A percentile compares a stretch with the other conserved stretches of the same genome.
These are phyloP conservation scores for Callimorpha dominula DNA, from an alignment of 2,888 invertebrate genomes.

Conservation along the genomic window DNA sequence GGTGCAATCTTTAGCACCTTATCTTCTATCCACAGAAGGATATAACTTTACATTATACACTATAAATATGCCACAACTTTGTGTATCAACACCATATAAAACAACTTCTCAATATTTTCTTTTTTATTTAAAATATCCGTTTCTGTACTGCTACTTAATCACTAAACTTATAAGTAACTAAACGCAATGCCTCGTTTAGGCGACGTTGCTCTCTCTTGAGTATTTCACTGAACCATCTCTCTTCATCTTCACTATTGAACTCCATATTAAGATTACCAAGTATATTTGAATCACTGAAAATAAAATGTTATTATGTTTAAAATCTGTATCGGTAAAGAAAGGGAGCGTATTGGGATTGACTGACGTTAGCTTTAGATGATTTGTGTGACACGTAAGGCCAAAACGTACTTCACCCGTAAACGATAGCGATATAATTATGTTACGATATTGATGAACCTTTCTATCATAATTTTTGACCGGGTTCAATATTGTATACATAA, in stretches of 20 bases:
- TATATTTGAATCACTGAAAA: conserved; percentile 80
- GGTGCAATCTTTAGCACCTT: no score
- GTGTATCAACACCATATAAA: not conserved
- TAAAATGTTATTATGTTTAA: conserved; percentile 3
- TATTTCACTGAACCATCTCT: conserved; percentile 81
- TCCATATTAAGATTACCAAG: conserved; percentile 80
- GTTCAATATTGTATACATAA: no score
- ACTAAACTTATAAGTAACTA: conserved; percentile 11
- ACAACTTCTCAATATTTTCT: not conserved
- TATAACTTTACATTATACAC: not conserved
- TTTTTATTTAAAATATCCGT: not conserved
- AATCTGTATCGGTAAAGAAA: not conserved
- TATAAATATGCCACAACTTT: not conserved
- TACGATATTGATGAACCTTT: no score
- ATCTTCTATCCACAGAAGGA: not conserved
- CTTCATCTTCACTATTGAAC: conserved; percentile 81
- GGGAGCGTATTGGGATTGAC: no score
- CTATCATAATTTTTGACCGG: no score
- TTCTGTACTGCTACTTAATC: conserved; percentile 5
- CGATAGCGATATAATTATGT: no score
- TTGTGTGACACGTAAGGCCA: no score
- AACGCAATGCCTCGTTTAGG: conserved; percentile 44
- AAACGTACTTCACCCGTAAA: no score
- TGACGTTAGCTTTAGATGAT: no score
- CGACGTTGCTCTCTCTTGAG: conserved; percentile 71